Evolutionary conservation across 2,113 vertebrate species (phyloP).

Genomic region (Limnothrissa miodon): DNA sequence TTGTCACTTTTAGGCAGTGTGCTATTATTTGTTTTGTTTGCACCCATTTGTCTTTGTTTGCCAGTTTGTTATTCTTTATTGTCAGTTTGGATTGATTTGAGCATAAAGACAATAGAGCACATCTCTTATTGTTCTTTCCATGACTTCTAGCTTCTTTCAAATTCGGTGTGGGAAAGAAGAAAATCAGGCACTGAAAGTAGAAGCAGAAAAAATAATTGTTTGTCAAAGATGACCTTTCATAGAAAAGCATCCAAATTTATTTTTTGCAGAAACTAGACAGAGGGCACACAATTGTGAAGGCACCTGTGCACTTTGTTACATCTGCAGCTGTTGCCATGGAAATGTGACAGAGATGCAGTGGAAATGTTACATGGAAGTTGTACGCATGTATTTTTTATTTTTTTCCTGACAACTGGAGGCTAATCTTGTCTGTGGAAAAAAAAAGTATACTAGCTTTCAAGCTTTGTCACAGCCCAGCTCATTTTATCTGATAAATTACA

Average conservation of each 20-base stretch:
- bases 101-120: background rate
- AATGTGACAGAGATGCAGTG: background rate
- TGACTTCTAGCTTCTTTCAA: background rate
- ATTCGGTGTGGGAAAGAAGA: background rate
- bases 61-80: background rate
- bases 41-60: background rate
- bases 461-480: background rate
- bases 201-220: background rate
- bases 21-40: background rate
- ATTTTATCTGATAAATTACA: background rate
- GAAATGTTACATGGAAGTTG: background rate
- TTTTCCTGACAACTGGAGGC: background rate
- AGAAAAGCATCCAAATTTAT: background rate
- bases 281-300: background rate
- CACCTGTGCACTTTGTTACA: background rate
- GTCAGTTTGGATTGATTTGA: slow-evolving; percentile 6
- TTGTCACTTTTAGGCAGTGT: background rate
- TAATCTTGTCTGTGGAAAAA: background rate
- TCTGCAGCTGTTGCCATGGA: slow-evolving; percentile 6
- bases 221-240: slow-evolving; percentile 9
- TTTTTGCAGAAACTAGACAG: background rate
- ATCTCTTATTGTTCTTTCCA: slow-evolving; percentile 5
- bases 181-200: background rate
- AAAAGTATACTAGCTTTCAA: background rate
- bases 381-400: no score